A percentile compares a stretch with the other conserved stretches of the same genome.
Conservation (phyloP, 1,140 invertebrate genomes). For the Lysiphlebus fabarum region DNA sequence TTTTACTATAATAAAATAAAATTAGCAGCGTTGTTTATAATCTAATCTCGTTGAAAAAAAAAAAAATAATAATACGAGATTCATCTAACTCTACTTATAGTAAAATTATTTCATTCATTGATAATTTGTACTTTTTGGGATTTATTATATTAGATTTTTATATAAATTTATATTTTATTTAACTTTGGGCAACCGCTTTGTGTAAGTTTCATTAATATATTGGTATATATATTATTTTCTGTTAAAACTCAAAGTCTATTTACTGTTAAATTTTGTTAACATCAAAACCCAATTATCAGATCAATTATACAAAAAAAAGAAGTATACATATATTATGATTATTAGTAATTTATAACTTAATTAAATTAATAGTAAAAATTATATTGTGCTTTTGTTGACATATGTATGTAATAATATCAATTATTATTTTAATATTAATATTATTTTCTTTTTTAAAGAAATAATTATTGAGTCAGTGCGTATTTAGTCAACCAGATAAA, state of each 20-base stretch:
- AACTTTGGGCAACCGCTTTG: conserved; percentile 25
- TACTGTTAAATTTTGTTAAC: too few relatives aligned
- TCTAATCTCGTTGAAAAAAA: conserved; percentile 5
- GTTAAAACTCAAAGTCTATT: not conserved
- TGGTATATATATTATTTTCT: not conserved
- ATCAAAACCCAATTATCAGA: too few relatives aligned
- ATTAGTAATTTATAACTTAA: too few relatives aligned
- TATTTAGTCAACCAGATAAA: too few relatives aligned
- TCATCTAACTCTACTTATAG: conserved; percentile 6
- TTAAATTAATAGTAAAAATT: too few relatives aligned
- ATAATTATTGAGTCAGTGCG: too few relatives aligned
- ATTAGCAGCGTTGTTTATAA: not conserved
- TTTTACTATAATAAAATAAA: conserved; percentile 4
- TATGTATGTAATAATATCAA: too few relatives aligned
- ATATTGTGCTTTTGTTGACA: too few relatives aligned
- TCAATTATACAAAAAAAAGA: too few relatives aligned
- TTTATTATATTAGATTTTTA: not conserved
- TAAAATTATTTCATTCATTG: conserved; percentile 9
- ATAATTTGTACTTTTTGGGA: conserved; percentile 28
- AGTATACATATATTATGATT: too few relatives aligned
- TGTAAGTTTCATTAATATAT: conserved; percentile 10
- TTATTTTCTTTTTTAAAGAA: too few relatives aligned
- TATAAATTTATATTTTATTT: conserved; percentile 19
- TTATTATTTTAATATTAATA: too few relatives aligned
- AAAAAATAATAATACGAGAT: not conserved